Evolutionary conservation across 1,140 invertebrate genomes (phyloP).

Genomic region (Hypsibius dujardini): DNA sequence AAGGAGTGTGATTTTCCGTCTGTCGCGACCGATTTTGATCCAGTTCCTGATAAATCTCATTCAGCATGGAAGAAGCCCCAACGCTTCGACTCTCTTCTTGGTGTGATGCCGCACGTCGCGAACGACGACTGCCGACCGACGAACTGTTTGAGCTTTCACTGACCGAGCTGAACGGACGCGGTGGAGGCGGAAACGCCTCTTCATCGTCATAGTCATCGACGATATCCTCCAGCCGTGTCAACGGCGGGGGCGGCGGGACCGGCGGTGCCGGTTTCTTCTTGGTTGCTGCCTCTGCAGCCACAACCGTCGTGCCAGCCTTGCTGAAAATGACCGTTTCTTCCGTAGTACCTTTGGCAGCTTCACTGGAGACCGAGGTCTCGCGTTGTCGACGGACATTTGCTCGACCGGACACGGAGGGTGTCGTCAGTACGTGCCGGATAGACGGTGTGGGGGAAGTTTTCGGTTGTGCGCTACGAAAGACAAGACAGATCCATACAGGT

Average conservation of each 20-base stretch:
- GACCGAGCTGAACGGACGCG: constrained; percentile 14
- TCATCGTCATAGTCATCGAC: too few relatives aligned
- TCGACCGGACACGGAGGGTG: background rate
- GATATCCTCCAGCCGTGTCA: background rate
- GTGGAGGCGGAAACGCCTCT: background rate
- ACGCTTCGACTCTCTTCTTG: background rate
- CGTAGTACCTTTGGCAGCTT: background rate
- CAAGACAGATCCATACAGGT: background rate
- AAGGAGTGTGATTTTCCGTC: background rate
- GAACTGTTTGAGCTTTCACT: background rate
- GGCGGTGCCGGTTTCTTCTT: background rate
- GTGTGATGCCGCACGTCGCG: background rate
- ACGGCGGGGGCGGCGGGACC: background rate
- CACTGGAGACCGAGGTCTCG: background rate
- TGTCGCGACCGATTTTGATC: background rate
- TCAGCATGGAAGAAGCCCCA: constrained; percentile 6
- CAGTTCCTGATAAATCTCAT: background rate
- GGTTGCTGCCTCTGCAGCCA: too few relatives aligned
- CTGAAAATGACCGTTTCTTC: constrained; percentile 1
- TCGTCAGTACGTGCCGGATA: constrained; percentile 5
- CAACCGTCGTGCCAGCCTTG: background rate
- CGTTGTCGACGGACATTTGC: background rate
- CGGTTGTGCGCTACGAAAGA: background rate
- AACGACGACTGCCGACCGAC: background rate
- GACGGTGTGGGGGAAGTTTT: constrained; percentile 7